Evolutionary conservation across 2,113 vertebrate genomes (phyloP), one percentile per base, ranked within the genome.

Genomic region (Mellivora capensis): DNA sequence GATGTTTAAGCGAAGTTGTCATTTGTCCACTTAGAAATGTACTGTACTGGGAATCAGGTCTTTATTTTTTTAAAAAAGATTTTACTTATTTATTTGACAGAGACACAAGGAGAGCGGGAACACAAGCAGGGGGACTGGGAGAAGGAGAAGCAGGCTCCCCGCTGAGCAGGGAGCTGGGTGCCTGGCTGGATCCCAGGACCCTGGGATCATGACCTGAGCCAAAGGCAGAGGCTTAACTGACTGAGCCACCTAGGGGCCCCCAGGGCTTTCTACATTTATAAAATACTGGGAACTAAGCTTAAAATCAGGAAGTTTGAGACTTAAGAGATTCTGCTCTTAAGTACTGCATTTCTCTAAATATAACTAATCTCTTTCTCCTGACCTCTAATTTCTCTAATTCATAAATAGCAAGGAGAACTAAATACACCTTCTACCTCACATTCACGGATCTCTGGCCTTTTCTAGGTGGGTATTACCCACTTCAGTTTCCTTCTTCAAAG

Each of bases 1-100:
- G 11, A 84, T 54, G 7, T 11, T 92, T 87, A 88, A 37, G 12
- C 72, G 7, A 83, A 42, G 12, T 54, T 93, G 17, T n/a, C 52
- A 34, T 94, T 89, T 96, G n/a, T 34, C 18, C 27, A 90, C 17
- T 67, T 15, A 79, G 25, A 74, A 88, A 84, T 20, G 62, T 64
- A 52, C 64, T 34, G 7, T 64, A 52, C 64, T 29, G 9, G 4
- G 29, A 27, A 62, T 57, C n/a, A 84, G 27, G 79, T 3, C 94
- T 94, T 93, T 29, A 67, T 7, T 23, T 69, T 27, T 59, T 25
- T 12, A 4, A 11, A 11, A 11, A 61, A 61, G 59, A 61, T 61
- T 61, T 61, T 61, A 11, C 11, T 61, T 61, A 61, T 61, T 59
- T 27, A 61, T 61, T 27, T 61, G 59, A 27, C 59, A 61, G 9